Percentiles rank a stretch among this genome's conserved stretches.
These are phyloP conservation scores for Anastatus disparis DNA, from an alignment of 1,140 invertebrate genomes.

Conservation along the genomic window DNA sequence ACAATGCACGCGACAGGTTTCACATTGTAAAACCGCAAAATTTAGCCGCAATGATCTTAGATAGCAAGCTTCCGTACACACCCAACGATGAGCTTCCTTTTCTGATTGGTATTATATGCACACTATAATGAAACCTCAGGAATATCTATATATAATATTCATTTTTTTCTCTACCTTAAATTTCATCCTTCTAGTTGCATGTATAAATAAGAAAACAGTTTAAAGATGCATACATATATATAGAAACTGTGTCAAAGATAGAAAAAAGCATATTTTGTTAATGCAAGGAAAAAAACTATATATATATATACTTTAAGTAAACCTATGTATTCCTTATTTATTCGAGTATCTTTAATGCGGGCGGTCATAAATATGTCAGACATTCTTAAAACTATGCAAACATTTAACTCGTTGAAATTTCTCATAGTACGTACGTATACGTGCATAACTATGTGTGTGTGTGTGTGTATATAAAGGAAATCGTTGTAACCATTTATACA, in stretches of 20 bases:
- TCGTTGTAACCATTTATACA: too few relatives aligned
- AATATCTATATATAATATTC: slow-evolving; percentile 2
- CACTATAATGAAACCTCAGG: background rate
- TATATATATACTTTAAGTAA: background rate
- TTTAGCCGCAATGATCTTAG: slow-evolving; percentile 14
- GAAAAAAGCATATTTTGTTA: background rate
- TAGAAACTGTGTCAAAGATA: background rate
- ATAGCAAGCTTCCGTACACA: slow-evolving; percentile 11
- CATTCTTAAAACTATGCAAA: background rate
- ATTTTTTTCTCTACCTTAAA: background rate
- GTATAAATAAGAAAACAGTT: too few relatives aligned
- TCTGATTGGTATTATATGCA: too few relatives aligned
- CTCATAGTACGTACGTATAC: too few relatives aligned
- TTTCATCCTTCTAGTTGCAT: too few relatives aligned
- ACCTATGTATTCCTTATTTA: slow-evolving; percentile 17
- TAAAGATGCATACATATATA: background rate
- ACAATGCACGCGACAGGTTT: slow-evolving; percentile 21
- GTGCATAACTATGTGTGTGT: too few relatives aligned
- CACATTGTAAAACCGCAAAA: slow-evolving; percentile 11
- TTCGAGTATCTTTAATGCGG: slow-evolving; percentile 14
- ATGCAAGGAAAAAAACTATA: background rate
- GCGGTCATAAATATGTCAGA: slow-evolving; percentile 5
- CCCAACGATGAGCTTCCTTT: background rate
- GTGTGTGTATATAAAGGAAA: too few relatives aligned
- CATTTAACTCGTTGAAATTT: background rate